Evolutionary conservation across 2,797 vertebrate genomes (phyloP).

Genomic region (Neosilurus mollespiculum): DNA sequence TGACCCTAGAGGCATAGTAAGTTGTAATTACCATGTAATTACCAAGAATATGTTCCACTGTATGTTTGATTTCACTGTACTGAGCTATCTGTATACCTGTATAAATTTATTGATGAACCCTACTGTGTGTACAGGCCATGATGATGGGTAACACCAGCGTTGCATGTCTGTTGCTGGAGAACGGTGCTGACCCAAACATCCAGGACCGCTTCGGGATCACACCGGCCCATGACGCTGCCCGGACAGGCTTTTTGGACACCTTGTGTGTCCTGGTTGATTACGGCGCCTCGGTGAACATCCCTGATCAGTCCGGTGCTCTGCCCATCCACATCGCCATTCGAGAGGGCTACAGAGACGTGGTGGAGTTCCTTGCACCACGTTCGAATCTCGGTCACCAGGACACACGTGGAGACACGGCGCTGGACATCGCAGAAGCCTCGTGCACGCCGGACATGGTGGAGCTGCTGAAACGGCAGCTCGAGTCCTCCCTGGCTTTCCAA

Average conservation of each 20-base stretch:
- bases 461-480: conserved; percentile 59
- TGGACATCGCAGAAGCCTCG: conserved; percentile 75
- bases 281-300: conserved; percentile 78
- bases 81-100: background rate
- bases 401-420: conserved; percentile 73
- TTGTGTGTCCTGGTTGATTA: conserved; percentile 81
- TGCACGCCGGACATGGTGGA: conserved; percentile 69
- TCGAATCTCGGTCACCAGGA: conserved; percentile 81
- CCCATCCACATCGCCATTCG: conserved; percentile 84
- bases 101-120: background rate
- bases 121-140: conserved; percentile 77
- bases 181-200: conserved; percentile 83
- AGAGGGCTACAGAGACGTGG: conserved; percentile 78
- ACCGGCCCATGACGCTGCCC: conserved; percentile 83
- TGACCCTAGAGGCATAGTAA: background rate
- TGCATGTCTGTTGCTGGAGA: conserved; percentile 81
- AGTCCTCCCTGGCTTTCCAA: conserved; percentile 47
- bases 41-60: background rate
- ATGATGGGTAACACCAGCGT: conserved; percentile 85
- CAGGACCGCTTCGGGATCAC: conserved; percentile 82
- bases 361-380: conserved; percentile 76
- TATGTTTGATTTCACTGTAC: background rate
- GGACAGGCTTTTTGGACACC: conserved; percentile 86
- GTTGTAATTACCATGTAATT: background rate
- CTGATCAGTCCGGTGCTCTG: conserved; percentile 75